phyloP scores from a whole-genome alignment of 2,113 vertebrate species.

The Oxyura jamaicensis region DNA sequence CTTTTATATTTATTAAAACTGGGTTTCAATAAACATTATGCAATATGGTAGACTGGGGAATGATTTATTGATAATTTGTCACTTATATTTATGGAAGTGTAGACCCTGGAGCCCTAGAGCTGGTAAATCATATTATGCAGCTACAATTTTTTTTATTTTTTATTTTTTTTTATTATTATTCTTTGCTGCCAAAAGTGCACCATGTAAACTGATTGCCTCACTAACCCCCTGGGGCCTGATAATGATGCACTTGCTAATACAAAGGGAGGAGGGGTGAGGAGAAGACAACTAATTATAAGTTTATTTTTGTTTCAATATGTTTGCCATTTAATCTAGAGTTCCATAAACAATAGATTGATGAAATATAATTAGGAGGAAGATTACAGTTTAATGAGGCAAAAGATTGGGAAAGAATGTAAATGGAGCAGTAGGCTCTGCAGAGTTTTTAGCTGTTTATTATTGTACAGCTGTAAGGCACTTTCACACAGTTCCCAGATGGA shows the following conservation, averaged over 20 bases:
- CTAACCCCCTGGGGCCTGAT: slow-evolving; percentile 40
- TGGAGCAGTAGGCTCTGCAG: slow-evolving; percentile 53
- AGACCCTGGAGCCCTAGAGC: slow-evolving; percentile 72
- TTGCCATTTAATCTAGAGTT: slow-evolving; percentile 80
- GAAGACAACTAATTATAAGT: slow-evolving; percentile 68
- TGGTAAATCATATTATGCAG: slow-evolving; percentile 81
- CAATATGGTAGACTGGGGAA: slow-evolving; percentile 76
- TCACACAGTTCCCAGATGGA: slow-evolving; percentile 78
- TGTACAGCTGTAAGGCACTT: slow-evolving; percentile 78
- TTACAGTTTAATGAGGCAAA: slow-evolving; percentile 81
- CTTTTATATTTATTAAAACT: slow-evolving; percentile 83
- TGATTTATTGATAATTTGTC: slow-evolving; percentile 87
- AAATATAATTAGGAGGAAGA: slow-evolving; percentile 82
- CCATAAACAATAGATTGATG: slow-evolving; percentile 85
- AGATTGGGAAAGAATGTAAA: slow-evolving; percentile 79
- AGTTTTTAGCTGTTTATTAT: slow-evolving; percentile 82
- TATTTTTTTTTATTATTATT: slow-evolving; percentile 71
- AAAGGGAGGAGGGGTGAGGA: slow-evolving; percentile 41
- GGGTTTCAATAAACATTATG: slow-evolving; percentile 85
- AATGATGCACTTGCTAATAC: slow-evolving; percentile 67
- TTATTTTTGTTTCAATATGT: slow-evolving; percentile 79
- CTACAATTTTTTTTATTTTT: slow-evolving; percentile 68
- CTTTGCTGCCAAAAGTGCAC: slow-evolving; percentile 60
- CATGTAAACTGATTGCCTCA: slow-evolving; percentile 48
- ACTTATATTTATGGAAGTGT: slow-evolving; percentile 83